Evolutionary conservation across 1,140 invertebrate species (phyloP), one percentile per base, ranked within the genome.

Genomic region (Drosophila burlai): DNA sequence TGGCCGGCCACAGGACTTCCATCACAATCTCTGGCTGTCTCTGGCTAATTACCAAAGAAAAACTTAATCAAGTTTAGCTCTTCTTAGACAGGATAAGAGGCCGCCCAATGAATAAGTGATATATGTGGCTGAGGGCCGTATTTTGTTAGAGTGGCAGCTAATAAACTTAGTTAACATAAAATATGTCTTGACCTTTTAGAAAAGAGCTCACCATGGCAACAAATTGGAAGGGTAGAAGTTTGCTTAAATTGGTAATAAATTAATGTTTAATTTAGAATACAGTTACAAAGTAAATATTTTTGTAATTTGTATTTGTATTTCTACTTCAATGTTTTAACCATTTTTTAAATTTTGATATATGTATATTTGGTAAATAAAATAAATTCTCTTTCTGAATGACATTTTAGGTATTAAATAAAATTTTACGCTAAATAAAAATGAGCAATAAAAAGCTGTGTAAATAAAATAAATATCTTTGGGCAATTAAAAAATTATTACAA

Each of bases 41-140:
- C 46, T 15, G 59, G 69, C 52, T 67, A 85, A 79, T 85, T 75
- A 79, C 36, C 40, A 38, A 55, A 47, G 62, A 65, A 50, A 54
- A 66, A 38, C 62, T 67, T 85, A 85, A 85, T 85, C 76, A 75
- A 64, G 68, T 81, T 85, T 66, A 59, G 58, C 59, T 65, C 40
- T 49, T 65, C 45, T 76, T 59, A 52, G 55, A 55, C 45, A 5
- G 40, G 58, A 76, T 60, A 67, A 54, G 72, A 42, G 54, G 18
- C 15, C 21, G n/a, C 11, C 36, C 16, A 45, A 71, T 73, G 67
- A 73, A 73, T 59, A 72, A 71, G 47, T 67, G 52, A 59, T 73
- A 59, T 58, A 45, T 59, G 69, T 36, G 26, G 29, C 16, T 26
- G 42, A 40, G 29, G 16, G 21, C 29, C 24, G 49, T n/a, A 43